These are phyloP conservation scores for Falco naumanni DNA, from an alignment of 2,797 vertebrate species.

Conservation along the genomic window DNA sequence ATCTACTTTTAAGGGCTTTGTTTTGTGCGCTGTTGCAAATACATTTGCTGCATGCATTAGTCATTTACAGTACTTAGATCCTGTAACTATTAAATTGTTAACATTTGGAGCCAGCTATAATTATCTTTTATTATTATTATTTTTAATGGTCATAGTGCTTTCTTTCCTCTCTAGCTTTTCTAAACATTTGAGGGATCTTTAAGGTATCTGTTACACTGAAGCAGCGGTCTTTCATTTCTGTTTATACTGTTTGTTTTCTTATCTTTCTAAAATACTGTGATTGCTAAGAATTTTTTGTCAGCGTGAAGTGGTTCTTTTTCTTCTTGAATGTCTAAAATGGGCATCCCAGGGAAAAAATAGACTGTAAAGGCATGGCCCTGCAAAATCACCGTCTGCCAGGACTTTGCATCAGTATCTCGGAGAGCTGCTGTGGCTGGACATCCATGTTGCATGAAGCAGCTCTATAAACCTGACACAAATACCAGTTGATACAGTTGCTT, in stretches of 20 bases:
- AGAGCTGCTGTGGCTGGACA: neutral
- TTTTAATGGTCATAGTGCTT: slow-evolving; percentile 45
- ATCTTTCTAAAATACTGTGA: neutral
- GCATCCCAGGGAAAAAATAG: neutral
- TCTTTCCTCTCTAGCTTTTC: slow-evolving; percentile 18
- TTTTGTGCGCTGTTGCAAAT: neutral
- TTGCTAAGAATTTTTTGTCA: neutral
- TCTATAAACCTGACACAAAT: neutral
- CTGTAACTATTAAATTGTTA: slow-evolving; percentile 58
- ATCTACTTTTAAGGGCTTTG: slow-evolving; percentile 61
- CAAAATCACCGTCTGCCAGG: neutral
- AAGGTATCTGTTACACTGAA: neutral
- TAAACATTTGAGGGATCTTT: neutral
- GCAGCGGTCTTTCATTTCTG: neutral
- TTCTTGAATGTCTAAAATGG: neutral
- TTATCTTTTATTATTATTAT: slow-evolving; percentile 48
- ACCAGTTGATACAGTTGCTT: neutral
- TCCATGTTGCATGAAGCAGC: fast-evolving
- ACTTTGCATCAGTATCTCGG: neutral
- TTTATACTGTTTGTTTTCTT: neutral
- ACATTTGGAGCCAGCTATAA: slow-evolving; percentile 62
- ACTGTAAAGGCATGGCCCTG: neutral
- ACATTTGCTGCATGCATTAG: slow-evolving; percentile 57
- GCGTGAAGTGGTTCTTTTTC: neutral
- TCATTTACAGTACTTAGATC: slow-evolving; percentile 64